Percentiles rank a stretch among this genome's conserved stretches.
Evolutionary conservation across 2,888 invertebrate genomes (phyloP).

Genomic region (Sphaerophoria rueppellii): DNA sequence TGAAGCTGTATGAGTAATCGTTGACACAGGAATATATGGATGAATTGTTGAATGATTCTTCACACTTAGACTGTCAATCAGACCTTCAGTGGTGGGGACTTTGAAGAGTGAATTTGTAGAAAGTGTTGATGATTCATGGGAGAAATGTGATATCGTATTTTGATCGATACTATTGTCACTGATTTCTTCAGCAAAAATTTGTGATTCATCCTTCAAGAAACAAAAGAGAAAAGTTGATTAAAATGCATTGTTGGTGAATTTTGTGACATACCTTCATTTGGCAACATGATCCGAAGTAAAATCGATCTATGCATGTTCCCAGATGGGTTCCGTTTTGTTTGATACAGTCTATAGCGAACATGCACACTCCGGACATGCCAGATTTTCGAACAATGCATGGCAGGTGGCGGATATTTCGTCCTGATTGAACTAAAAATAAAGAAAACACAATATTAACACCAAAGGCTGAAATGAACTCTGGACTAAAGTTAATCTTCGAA

Average conservation of each 20-base stretch:
- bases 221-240: neutral
- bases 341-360: constrained; percentile 96
- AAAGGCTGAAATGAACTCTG: neutral
- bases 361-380: constrained; percentile 92
- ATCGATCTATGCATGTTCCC: constrained; percentile 95
- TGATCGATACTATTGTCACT: constrained; percentile 82
- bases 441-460: constrained; percentile 35
- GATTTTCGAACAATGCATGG: constrained; percentile 92
- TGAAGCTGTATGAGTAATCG: constrained; percentile 78
- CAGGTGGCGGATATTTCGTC: constrained; percentile 93
- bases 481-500: neutral
- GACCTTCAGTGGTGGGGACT: constrained; percentile 78
- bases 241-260: neutral
- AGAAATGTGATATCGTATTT: constrained; percentile 82
- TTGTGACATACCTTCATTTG: constrained; percentile 84
- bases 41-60: constrained; percentile 51
- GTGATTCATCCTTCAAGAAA: constrained; percentile 75
- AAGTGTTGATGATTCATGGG: constrained; percentile 80
- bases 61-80: constrained; percentile 44
- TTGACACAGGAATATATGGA: constrained; percentile 72
- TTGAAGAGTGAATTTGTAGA: constrained; percentile 79
- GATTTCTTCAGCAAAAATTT: constrained; percentile 80
- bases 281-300: constrained; percentile 97
- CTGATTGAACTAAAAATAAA: constrained; percentile 87
- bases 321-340: constrained; percentile 95